Base-by-base conservation (phyloP, 2,113 vertebrate genomes). In the Eretmochelys imbricata region DNA sequence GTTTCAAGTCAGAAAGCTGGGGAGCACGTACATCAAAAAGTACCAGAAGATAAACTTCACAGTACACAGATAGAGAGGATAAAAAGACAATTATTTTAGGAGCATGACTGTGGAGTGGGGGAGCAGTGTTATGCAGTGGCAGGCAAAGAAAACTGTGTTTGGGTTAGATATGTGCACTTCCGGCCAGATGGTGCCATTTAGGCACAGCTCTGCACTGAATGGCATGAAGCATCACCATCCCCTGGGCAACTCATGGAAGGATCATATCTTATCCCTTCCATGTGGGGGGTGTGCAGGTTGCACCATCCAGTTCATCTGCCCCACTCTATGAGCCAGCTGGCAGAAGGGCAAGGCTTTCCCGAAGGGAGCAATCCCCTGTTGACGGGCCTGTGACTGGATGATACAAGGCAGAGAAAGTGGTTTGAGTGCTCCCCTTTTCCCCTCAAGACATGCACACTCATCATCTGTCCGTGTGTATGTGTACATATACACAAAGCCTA, bases 371-470 rank as follows among this genome's bases (percentile, higher is more conserved):
- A n/a, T 5, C 59, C 12, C 31, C n/a, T n/a, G 22, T 1, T 72
- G 35, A 72, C 38, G 17, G 19, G 8, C 55, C 62, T 85, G 5
- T 59, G 19, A 53, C 84, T 89, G 65, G 49, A 48, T 14, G 22
- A 62, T 7, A 24, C 6, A 91, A 72, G 2, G 82, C 2, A 62
- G 0, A 69, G 8, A 50, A 88, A 87, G 42, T 53, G 35, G 82
- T 62, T 89, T 84, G 53, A 65, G 82, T 25, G 82, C 9, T 89
- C 59, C 76, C 53, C 17, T 85, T 65, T 48, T 42, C 10, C 3
- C 4, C 25, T 46, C 1, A 24, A 38, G 35, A 72, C n/a, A 38
- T 72, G n/a, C 29, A n/a, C 1, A n/a, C 2, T 1, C 13, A 2
- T 1, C 14, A 24, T 89, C 48, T 50, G 4, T 46, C 27, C 12